Percentiles rank a stretch among this genome's conserved stretches.
These are phyloP conservation scores for Eupithecia subfuscata DNA, from an alignment of 2,888 invertebrate genomes.

Conservation along the genomic window DNA sequence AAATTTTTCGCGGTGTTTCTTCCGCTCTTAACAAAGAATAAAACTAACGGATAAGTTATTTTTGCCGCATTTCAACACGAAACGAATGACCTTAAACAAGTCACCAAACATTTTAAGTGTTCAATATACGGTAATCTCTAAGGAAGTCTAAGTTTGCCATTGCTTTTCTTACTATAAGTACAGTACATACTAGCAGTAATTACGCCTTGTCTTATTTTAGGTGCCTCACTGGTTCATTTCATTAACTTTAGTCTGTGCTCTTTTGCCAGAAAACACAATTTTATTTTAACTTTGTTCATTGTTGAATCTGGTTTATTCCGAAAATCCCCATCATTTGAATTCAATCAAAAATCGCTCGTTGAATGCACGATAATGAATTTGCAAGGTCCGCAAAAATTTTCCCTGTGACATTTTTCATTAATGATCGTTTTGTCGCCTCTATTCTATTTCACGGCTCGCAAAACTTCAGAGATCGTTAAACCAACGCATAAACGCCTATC, in stretches of 20 bases:
- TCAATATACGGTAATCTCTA: no score
- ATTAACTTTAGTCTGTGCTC: neutral
- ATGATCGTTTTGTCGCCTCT: constrained; percentile 51
- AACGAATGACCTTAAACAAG: no score
- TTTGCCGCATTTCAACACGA: no score
- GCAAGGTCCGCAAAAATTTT: constrained; percentile 35
- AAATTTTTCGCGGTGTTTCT: no score
- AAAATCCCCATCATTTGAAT: constrained; percentile 11
- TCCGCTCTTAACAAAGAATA: no score
- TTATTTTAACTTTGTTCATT: constrained; percentile 23
- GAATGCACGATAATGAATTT: constrained; percentile 43
- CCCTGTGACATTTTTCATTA: constrained; percentile 46
- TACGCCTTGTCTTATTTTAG: neutral
- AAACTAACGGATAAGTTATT: no score
- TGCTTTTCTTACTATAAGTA: no score
- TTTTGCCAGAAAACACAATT: constrained; percentile 1
- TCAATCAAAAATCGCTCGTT: constrained; percentile 20
- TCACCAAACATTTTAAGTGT: no score
- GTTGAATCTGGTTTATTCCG: constrained; percentile 7
- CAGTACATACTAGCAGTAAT: no score
- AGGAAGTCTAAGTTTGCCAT: no score
- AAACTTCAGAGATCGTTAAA: constrained; percentile 62
- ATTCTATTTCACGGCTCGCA: constrained; percentile 61
- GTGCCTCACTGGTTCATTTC: neutral
- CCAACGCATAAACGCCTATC: constrained; percentile 53